Evolutionary conservation across 2,113 vertebrate genomes (phyloP).

Genomic region (Lepisosteus osseus): DNA sequence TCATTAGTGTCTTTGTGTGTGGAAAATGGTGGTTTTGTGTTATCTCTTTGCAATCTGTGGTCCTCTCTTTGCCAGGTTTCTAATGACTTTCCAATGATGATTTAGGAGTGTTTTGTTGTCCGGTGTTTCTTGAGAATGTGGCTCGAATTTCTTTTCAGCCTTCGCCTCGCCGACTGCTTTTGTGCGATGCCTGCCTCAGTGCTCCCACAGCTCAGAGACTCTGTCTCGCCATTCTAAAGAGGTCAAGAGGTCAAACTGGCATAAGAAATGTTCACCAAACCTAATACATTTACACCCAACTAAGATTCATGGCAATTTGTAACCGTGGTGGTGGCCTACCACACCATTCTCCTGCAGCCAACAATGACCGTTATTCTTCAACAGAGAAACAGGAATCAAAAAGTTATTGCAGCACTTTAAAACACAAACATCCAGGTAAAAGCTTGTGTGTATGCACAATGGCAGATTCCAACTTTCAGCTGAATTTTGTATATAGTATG

Average conservation of each 20-base stretch:
- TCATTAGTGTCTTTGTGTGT: slow-evolving; percentile 84
- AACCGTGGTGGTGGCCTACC: slow-evolving; percentile 38
- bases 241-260: slow-evolving; percentile 31
- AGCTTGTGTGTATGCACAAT: no score
- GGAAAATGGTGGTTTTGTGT: slow-evolving; percentile 68
- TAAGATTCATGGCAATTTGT: slow-evolving; percentile 48
- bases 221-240: background rate
- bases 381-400: background rate
- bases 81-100: slow-evolving; percentile 87
- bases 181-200: slow-evolving; percentile 31
- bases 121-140: slow-evolving; percentile 32
- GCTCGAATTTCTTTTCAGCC: slow-evolving; percentile 5
- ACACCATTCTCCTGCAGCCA: slow-evolving; percentile 14
- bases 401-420: no score
- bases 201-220: slow-evolving; percentile 24
- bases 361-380: background rate
- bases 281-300: slow-evolving; percentile 19
- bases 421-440: no score
- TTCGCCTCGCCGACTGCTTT: slow-evolving; percentile 27
- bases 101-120: slow-evolving; percentile 64
- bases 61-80: slow-evolving; percentile 75
- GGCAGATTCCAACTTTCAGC: no score
- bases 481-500: no score
- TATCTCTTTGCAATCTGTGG: slow-evolving; percentile 74
- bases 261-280: slow-evolving; percentile 7